Evolutionary conservation across 2,797 vertebrate species (phyloP), one percentile per base, ranked within the genome.

Genomic region (Carcharodon carcharias): DNA sequence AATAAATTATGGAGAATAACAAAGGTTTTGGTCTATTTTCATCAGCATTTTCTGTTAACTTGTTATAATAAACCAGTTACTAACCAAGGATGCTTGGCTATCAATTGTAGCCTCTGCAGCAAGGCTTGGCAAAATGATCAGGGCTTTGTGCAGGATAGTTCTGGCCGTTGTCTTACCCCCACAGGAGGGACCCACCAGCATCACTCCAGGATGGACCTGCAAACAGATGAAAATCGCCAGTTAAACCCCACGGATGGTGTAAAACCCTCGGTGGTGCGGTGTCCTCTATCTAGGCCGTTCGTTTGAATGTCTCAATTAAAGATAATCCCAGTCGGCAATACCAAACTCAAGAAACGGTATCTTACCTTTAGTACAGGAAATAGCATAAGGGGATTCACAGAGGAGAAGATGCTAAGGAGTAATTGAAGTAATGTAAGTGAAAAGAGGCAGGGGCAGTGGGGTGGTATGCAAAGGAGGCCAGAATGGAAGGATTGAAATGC

Each of bases 81-180:
- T n/a, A 11, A 40, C 35, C 5, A 21, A 85, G n/a, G 14, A 2
- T 65, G n/a, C 31, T 65, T 77, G 31, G 23, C 11, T 26, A 1
- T 82, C 69, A 23, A 14, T 1, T 18, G 9, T 5, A 31, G 56
- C 26, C 14, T 96, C 96, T 12, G 54, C 7, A 11, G 12, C 54
- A 18, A 96, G 31, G 28, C 63, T 5, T 61, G 96, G 96, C n/a
- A 97, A 96, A 16, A 97, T 35, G 50, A 96, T 5, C n/a, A 97
- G 96, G 31, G 97, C 96, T 96, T 97, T 97, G 96, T 97, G 97
- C 96, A 98, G 97, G 97, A 98, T 97, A 67, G 87, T 97, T 97
- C 97, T 96, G 35, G 97, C 96, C 16, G 96, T 96, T 26, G 97
- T 97, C 96, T 98, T 98, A 56, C 97, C 97, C 96, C 97, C 97